Percentiles rank a stretch among this genome's conserved stretches.
These are phyloP conservation scores for Procambarus clarkii DNA, from an alignment of 1,140 invertebrate genomes.

Conservation along the genomic window DNA sequence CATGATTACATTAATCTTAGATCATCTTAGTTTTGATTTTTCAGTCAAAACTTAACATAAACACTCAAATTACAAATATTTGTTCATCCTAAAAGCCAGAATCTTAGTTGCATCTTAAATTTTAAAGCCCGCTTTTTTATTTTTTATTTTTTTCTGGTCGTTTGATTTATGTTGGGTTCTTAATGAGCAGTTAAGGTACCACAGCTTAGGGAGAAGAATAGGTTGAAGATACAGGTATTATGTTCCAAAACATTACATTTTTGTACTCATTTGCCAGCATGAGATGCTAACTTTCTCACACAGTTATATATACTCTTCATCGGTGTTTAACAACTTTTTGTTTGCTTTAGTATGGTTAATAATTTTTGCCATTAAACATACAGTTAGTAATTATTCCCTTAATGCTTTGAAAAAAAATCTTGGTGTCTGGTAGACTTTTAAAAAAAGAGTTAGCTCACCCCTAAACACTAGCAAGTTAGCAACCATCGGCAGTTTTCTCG, in stretches of 20 bases:
- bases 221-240: not conserved
- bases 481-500: not conserved
- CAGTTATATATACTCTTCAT: not conserved
- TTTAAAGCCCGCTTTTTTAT: not conserved
- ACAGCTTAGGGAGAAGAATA: not conserved
- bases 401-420: not conserved
- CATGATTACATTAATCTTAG: too few species aligned
- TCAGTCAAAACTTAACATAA: too few species aligned
- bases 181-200: not conserved
- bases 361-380: not conserved
- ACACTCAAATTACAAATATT: too few species aligned
- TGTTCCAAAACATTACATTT: not conserved
- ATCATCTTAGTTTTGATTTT: too few species aligned
- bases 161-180: not conserved
- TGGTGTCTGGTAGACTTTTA: not conserved
- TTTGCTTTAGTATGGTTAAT: not conserved
- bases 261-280: not conserved
- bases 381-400: not conserved
- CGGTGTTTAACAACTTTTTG: not conserved
- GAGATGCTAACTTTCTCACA: not conserved
- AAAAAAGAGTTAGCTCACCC: not conserved
- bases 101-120: too few species aligned
- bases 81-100: too few species aligned
- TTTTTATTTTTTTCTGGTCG: not conserved
- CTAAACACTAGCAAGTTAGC: not conserved